Evolutionary conservation across 2,797 vertebrate species (phyloP).

Genomic region (Phyllotis vaccarum): DNA sequence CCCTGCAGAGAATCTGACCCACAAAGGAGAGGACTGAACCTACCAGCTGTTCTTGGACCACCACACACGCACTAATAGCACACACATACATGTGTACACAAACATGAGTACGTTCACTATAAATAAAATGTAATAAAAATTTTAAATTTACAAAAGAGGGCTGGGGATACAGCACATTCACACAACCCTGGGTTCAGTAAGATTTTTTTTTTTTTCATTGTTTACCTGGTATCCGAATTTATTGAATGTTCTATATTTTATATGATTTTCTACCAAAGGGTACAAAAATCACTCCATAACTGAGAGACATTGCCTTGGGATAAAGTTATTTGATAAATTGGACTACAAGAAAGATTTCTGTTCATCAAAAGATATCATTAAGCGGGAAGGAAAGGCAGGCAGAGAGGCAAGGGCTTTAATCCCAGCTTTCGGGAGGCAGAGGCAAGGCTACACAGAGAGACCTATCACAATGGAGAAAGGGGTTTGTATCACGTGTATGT

Average conservation of each 20-base stretch:
- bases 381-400: neutral
- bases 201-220: neutral
- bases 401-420: neutral
- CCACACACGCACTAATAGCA: neutral
- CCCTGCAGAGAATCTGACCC: neutral
- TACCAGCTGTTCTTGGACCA: neutral
- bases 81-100: neutral
- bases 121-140: neutral
- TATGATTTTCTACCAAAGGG: neutral
- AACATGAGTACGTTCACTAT: neutral
- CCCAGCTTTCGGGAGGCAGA: neutral
- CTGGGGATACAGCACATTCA: neutral
- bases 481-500: neutral
- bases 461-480: neutral
- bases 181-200: neutral
- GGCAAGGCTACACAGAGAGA: neutral
- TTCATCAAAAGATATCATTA: slow-evolving; percentile 18
- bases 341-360: slow-evolving; percentile 15
- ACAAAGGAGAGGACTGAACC: neutral
- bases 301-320: neutral
- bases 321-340: slow-evolving; percentile 22
- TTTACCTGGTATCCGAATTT: slow-evolving; percentile 23
- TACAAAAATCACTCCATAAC: neutral
- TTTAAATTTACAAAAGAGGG: neutral
- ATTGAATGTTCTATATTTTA: neutral